Conservation (phyloP, 2,113 vertebrate species). For the Tonatia bakeri region DNA sequence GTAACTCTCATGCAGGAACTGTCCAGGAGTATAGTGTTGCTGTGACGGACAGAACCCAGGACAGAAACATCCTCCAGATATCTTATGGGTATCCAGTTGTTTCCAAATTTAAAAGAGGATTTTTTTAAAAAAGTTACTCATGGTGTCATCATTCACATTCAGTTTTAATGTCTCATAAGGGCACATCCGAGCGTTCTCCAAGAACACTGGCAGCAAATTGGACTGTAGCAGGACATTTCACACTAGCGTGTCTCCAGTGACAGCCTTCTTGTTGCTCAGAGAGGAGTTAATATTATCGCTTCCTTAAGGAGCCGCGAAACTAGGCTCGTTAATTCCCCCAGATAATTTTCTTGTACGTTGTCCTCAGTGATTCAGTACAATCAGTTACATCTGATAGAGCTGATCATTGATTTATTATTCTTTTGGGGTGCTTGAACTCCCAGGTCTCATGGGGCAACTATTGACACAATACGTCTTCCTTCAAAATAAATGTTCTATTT, state of each 20-base stretch:
- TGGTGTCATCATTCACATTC: neutral
- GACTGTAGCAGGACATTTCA: neutral
- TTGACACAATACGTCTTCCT: neutral
- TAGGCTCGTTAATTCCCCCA: constrained; percentile 45
- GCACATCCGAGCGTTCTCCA: neutral
- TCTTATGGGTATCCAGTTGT: neutral
- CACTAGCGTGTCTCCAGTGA: neutral
- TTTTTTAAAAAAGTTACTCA: neutral
- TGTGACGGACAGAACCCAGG: rapidly evolving
- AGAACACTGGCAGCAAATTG: neutral
- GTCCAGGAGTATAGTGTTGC: rapidly evolving
- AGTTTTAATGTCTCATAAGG: neutral
- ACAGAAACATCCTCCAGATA: neutral
- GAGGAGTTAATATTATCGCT: constrained; percentile 24
- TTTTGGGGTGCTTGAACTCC: neutral
- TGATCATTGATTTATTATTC: constrained; percentile 39
- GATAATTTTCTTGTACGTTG: constrained; percentile 35
- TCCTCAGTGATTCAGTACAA: neutral
- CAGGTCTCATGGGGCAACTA: neutral
- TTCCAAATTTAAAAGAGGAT: neutral
- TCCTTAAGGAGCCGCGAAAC: constrained; percentile 17
- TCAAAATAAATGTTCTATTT: constrained; percentile 8
- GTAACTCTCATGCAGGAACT: neutral
- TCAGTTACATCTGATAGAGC: constrained; percentile 35
- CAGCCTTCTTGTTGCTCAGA: neutral